Evolutionary conservation across 2,888 invertebrate genomes (phyloP), one percentile per base, ranked within the genome.

Genomic region (Dorcus parallelipipedus): DNA sequence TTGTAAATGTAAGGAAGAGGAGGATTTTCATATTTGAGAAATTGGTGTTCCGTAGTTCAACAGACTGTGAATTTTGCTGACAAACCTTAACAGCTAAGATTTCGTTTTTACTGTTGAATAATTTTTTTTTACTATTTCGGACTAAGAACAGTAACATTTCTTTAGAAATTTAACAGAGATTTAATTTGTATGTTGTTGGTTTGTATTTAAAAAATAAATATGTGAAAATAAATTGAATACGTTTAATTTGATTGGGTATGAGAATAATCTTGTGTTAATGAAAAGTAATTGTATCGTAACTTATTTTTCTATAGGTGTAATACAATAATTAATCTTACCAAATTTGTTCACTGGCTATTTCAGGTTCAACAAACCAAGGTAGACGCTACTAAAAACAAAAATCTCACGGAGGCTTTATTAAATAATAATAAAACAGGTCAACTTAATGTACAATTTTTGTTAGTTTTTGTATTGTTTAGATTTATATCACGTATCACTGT

Each of bases 281-380:
- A 56, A 50, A 33, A 33, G 26, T 33, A 4, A 33, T 33, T 33
- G 26, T 33, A 33, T 33, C 7, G 26, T 33, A 33, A 33, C 26
- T 33, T 33, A 33, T 33, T 33, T 33, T 33, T 33, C 26, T 33
- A 7, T 33, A 33, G 26, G 26, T 33, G 6, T 33, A 33, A 33
- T 33, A 33, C 26, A 33, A 33, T 33, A 33, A 33, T 54, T 55
- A 59, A 55, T 59, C 45, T 38, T 55, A 51, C 52, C 50, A 56
- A 52, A 55, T 55, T 59, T 59, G 49, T 55, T 59, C 48, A 55
- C 47, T 59, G 56, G 52, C 55, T 41, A 59, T 59, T 59, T 59
- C 59, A 59, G 59, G 59, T 59, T 55, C 59, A 49, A 38, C 59
- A 56, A 59, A 59, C 59, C 59, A 59, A 59, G 59, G 59, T 59